Percentiles rank a stretch among this genome's conserved stretches.
These are phyloP conservation scores for Dilophus febrilis DNA, from an alignment of 2,888 invertebrate genomes.

Conservation along the genomic window DNA sequence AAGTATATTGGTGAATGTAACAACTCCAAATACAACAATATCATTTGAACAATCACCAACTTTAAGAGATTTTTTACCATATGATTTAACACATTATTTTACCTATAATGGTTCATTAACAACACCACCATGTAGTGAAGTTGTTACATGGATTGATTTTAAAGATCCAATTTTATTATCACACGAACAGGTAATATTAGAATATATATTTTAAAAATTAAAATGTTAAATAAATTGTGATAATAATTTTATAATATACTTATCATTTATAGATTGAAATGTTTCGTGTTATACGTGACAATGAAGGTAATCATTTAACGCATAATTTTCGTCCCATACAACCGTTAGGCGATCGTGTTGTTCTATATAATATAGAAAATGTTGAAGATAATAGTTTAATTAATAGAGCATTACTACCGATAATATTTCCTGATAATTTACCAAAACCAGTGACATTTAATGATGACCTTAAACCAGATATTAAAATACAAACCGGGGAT, in stretches of 20 bases:
- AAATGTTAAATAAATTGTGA: too few species aligned
- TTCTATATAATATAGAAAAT: constrained; percentile 21
- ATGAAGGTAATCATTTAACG: constrained; percentile 44
- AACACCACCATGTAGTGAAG: constrained; percentile 72
- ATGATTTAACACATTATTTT: constrained; percentile 48
- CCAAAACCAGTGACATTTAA: too few species aligned
- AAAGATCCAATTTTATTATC: constrained; percentile 50
- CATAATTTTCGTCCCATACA: constrained; percentile 74
- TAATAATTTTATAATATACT: too few species aligned
- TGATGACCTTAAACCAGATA: too few species aligned
- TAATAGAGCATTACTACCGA: too few species aligned
- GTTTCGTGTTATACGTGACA: constrained; percentile 49
- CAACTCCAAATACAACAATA: constrained; percentile 34
- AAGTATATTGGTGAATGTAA: constrained; percentile 35
- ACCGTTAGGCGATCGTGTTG: constrained; percentile 50
- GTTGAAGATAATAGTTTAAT: not conserved
- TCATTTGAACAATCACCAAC: constrained; percentile 34
- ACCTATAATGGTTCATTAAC: constrained; percentile 75
- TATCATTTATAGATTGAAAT: constrained; percentile 45
- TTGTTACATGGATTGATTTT: constrained; percentile 76
- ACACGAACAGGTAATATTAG: constrained; percentile 42
- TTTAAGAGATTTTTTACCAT: constrained; percentile 36
- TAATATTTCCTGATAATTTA: too few species aligned
- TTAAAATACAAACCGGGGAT: too few species aligned
- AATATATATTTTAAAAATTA: not conserved